A percentile compares a stretch with the other conserved stretches of the same genome.
These are phyloP conservation scores for Pseudorectes ferrugineus DNA, from an alignment of 2,113 vertebrate genomes.

Conservation along the genomic window DNA sequence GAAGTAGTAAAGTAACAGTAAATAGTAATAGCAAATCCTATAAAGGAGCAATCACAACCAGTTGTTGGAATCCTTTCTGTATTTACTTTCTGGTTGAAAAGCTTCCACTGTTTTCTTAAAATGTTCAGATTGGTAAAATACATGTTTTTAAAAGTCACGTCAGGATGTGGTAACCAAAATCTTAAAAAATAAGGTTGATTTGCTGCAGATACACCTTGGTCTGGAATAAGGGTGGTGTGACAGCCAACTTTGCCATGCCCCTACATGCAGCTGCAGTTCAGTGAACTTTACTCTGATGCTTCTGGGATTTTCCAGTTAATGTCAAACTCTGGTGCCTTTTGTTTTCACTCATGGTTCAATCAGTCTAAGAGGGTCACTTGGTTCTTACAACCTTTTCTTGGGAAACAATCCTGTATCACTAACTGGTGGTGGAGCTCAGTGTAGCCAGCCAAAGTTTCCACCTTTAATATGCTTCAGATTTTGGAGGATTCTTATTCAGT, in stretches of 20 bases:
- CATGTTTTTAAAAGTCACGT: neutral
- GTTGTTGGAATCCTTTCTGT: neutral
- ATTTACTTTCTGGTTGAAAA: neutral
- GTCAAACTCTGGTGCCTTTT: neutral
- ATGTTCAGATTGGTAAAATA: neutral
- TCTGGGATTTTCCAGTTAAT: neutral
- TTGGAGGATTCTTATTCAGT: neutral
- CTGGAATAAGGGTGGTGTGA: neutral
- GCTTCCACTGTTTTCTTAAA: neutral
- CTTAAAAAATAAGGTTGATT: neutral
- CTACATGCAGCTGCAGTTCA: neutral
- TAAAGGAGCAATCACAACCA: neutral
- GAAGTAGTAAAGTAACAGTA: neutral
- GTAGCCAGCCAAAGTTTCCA: neutral
- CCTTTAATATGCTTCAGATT: neutral
- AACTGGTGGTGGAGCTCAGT: neutral
- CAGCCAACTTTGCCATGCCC: neutral
- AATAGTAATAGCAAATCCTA: neutral
- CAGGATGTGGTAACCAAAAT: neutral
- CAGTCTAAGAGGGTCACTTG: neutral
- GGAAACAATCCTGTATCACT: neutral
- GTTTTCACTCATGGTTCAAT: neutral
- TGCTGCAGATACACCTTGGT: neutral
- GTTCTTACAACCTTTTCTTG: neutral
- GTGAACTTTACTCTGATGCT: neutral